A percentile compares a stretch with the other conserved stretches of the same genome.
phyloP scores from a whole-genome alignment of 1,140 invertebrate species.

The Heliconius melpomene region DNA sequence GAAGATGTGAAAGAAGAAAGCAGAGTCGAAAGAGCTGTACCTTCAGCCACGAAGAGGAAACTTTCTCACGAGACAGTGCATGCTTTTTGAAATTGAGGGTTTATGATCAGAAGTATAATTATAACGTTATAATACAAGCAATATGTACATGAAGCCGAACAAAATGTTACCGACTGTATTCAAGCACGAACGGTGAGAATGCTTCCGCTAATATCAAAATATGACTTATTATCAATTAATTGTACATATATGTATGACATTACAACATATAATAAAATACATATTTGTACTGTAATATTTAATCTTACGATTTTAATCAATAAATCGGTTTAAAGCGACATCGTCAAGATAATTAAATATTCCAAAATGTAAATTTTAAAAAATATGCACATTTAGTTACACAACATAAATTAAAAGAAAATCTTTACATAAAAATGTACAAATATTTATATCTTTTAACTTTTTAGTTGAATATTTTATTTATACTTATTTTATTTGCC shows the following conservation, averaged over 20 bases:
- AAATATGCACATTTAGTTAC: neutral
- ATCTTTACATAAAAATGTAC: slow-evolving; percentile 5
- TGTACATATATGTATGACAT: slow-evolving; percentile 50
- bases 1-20: slow-evolving; percentile 86
- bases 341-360: slow-evolving; percentile 7
- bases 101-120: slow-evolving; percentile 76
- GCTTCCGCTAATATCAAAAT: slow-evolving; percentile 75
- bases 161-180: slow-evolving; percentile 78
- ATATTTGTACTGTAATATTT: slow-evolving; percentile 52
- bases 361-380: neutral
- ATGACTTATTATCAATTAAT: slow-evolving; percentile 40
- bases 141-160: slow-evolving; percentile 81
- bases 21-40: slow-evolving; percentile 87
- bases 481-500: neutral
- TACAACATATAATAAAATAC: slow-evolving; percentile 42
- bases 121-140: slow-evolving; percentile 81
- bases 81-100: slow-evolving; percentile 84
- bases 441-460: neutral
- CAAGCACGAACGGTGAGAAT: slow-evolving; percentile 81
- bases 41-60: slow-evolving; percentile 85
- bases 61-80: slow-evolving; percentile 88
- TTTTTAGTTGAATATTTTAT: neutral
- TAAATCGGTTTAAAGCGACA: neutral
- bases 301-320: neutral
- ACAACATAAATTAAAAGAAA: neutral